Evolutionary conservation across 2,797 vertebrate genomes (phyloP), one percentile per base, ranked within the genome.

Genomic region (Xenopus petersii): DNA sequence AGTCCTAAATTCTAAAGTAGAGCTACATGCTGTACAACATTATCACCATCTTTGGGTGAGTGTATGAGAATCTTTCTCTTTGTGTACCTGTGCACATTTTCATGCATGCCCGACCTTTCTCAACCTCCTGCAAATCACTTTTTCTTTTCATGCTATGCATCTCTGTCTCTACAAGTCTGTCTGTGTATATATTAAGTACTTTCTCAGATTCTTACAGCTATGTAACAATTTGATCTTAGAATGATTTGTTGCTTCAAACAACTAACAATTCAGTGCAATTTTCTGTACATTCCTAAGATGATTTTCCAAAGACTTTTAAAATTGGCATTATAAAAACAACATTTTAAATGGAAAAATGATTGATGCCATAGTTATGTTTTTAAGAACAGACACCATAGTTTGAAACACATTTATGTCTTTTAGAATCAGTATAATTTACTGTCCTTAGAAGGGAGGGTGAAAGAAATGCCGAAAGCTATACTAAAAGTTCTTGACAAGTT

Each of bases 281-380:
- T 77, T n/a, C 58, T 49, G 48, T 59, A 71, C n/a, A 66, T 58
- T 76, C 36, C 54, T 64, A n/a, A 48, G 36, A 36, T 61, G 71
- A 73, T 58, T 59, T 68, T 33, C 47, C 64, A 72, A 48, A 77
- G 33, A 11, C 59, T 55, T 67, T 68, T 68, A 62, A 59, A 36
- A 17, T 17, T 64, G 54, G 62, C 15, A 68, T 33, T 68, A 58
- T 61, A 68, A 67, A 73, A 59, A 48, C n/a, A 63, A 17, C 60
- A 62, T 67, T 73, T 62, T 46, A 67, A 10, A 67, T 12, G 16
- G 47, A 68, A 56, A 54, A 55, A 21, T 61, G 58, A 77, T 67
- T 30, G 75, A 77, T 77, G 63, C 69, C 61, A 30, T 67, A 77
- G 69, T 77, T 77, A 33, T 49, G 59, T 16, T 42, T 75, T 48